Base-by-base conservation (phyloP, 2,888 invertebrate genomes). In the Tipula confusa region DNA sequence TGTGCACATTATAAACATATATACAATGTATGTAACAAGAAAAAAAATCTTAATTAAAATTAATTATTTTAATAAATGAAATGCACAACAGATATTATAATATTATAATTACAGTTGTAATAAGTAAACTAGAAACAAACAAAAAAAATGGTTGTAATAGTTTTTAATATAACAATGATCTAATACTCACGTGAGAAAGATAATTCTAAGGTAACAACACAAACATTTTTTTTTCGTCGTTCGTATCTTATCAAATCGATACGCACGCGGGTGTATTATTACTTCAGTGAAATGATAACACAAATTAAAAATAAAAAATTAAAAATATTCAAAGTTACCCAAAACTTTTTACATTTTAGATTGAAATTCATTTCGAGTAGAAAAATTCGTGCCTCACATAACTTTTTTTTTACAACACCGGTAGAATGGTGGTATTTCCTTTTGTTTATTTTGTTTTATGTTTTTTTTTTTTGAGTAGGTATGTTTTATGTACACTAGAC, bases 111-210 rank as follows among this genome's bases (percentile, higher is more conserved):
- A 64, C 24, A n/a, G 11, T 24, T 4, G n/a, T 18, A 64, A 64
- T 43, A 43, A 43, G 3, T 64, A 11, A 64, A 24, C 24, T 64
- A 64, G 64, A 64, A 24, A 38, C 3, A 38, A 18, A 48, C 0
- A 24, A 64, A 64, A 9, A 64, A 2, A 9, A n/a, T 2, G 38
- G 1, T 64, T 64, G 6, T 64, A 64, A 24, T 9, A 1, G 64
- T 64, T 7, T 24, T 64, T 38, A 38, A 33, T 3, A n/a, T n/a
- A 36, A 36, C 11, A 43, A 43, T 43, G 43, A 43, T 43, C 18
- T 64, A 64, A 64, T 64, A 64, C 64, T 64, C 64, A 64, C 64
- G 64, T 64, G 64, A 64, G 24, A 24, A 64, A 64, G 64, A 64
- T 64, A 64, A 64, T 24, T 64, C 24, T 64, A n/a, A 64, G 64